Conservation (phyloP, 1,140 invertebrate genomes). For the Phymastichus coffea region DNA sequence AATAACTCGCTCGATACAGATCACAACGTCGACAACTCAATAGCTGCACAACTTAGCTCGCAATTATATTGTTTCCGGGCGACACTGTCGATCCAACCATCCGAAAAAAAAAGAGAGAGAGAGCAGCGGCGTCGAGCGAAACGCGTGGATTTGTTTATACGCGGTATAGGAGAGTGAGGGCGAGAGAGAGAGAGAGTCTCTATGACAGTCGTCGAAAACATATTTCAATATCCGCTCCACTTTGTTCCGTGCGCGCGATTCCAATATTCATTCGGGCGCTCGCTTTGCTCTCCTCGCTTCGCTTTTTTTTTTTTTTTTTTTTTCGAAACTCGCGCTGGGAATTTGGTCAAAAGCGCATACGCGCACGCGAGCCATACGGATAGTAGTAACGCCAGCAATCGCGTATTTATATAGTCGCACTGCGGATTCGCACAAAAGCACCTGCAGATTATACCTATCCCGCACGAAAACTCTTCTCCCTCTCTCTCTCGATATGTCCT, state of each 20-base stretch:
- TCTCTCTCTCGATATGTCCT: background rate
- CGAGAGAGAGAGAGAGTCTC: no score
- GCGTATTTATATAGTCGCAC: conserved; percentile 26
- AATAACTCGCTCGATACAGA: no score
- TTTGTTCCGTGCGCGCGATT: conserved; percentile 29
- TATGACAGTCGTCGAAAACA: conserved; percentile 32
- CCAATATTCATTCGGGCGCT: conserved; percentile 27
- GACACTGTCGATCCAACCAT: no score
- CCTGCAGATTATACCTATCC: conserved; percentile 26
- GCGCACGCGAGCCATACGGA: no score
- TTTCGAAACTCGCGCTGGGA: conserved; percentile 13
- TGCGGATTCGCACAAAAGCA: conserved; percentile 23
- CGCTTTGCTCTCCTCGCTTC: background rate
- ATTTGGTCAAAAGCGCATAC: background rate
- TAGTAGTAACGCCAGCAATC: background rate
- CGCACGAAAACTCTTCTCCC: background rate
- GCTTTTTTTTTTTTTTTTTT: background rate
- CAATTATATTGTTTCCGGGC: background rate
- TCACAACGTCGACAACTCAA: no score
- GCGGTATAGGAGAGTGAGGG: no score
- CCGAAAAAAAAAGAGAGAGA: conserved; percentile 5
- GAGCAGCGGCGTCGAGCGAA: no score
- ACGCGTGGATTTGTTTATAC: conserved; percentile 23
- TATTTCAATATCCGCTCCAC: conserved; percentile 37
- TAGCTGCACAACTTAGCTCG: background rate